Conservation (phyloP, 2,113 vertebrate genomes). For the Apodemus speciosus region DNA sequence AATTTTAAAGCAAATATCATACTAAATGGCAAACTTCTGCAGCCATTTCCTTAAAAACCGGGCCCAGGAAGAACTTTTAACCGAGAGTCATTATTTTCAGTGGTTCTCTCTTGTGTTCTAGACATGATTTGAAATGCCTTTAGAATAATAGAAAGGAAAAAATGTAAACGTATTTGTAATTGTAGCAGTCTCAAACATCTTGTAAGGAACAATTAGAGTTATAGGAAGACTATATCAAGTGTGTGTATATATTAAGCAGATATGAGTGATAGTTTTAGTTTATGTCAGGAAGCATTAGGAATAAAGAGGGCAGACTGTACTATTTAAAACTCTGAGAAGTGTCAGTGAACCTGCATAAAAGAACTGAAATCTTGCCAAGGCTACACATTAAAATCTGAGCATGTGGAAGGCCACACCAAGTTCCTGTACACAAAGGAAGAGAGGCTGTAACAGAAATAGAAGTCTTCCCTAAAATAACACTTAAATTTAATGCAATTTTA, state of each 20-base stretch:
- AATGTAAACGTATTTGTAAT: slow-evolving; percentile 21
- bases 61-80: neutral
- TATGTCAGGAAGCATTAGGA: slow-evolving; percentile 27
- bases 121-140: slow-evolving; percentile 41
- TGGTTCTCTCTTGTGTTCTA: neutral
- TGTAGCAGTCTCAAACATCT: neutral
- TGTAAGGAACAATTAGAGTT: slow-evolving; percentile 43
- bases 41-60: slow-evolving; percentile 56
- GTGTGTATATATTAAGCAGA: neutral
- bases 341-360: slow-evolving; percentile 30
- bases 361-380: neutral
- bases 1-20: slow-evolving; percentile 60
- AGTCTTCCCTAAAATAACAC: slow-evolving; percentile 47
- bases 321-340: slow-evolving; percentile 51
- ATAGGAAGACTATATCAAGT: slow-evolving; percentile 41
- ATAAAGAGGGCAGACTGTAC: slow-evolving; percentile 5
- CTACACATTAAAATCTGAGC: slow-evolving; percentile 48
- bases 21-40: slow-evolving; percentile 57
- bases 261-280: neutral
- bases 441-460: slow-evolving; percentile 15
- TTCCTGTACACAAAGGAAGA: slow-evolving; percentile 36
- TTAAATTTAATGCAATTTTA: slow-evolving; percentile 35
- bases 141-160: slow-evolving; percentile 16
- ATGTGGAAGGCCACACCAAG: neutral
- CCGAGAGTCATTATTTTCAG: neutral